Evolutionary conservation across 1,140 invertebrate genomes (phyloP), one percentile per base, ranked within the genome.

Genomic region (Acyrthosiphon pisum): DNA sequence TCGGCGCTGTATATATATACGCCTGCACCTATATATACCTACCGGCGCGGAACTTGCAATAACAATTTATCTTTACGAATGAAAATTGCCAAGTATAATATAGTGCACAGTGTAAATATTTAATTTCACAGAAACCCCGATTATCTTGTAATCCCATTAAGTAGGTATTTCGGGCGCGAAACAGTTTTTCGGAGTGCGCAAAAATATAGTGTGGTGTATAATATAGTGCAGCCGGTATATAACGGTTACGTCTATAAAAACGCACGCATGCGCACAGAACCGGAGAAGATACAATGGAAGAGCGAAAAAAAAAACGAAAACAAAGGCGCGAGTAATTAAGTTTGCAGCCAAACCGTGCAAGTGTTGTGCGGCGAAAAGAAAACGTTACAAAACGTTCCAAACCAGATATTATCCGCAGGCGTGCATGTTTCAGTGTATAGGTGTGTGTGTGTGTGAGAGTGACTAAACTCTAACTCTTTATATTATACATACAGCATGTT

Each of bases 131-230:
- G 48, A 89, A 50, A 50, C 46, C 41, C 46, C 87, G 48, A 89
- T 89, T 89, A 89, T 56, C 35, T 89, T 89, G 50, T 89, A 56
- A 89, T 41, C 88, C 44, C 46, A 88, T 88, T 88, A 88, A 88
- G 86, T 88, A 88, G 44, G 44, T n/a, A 30, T n/a, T 87, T 87
- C n/a, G 44, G 18, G 44, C 44, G 18, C 60, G 46, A 87, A 87
- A 87, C 44, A n/a, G 30, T 20, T 3, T 87, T 48, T n/a, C 30
- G 14, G 30, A 87, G 86, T 87, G 44, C 83, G 9, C 83, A 84
- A 26, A 44, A 41, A 41, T 84, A 44, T 44, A 76, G 41, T 30
- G 14, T 76, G n/a, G 60, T 76, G 30, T 11, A 46, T 7, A 44
- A 1, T 50, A 50, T 50, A 44, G 22, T 44, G 7, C 26, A 50